Evolutionary conservation across 2,888 invertebrate genomes (phyloP).

Genomic region (Drosophila formosana): DNA sequence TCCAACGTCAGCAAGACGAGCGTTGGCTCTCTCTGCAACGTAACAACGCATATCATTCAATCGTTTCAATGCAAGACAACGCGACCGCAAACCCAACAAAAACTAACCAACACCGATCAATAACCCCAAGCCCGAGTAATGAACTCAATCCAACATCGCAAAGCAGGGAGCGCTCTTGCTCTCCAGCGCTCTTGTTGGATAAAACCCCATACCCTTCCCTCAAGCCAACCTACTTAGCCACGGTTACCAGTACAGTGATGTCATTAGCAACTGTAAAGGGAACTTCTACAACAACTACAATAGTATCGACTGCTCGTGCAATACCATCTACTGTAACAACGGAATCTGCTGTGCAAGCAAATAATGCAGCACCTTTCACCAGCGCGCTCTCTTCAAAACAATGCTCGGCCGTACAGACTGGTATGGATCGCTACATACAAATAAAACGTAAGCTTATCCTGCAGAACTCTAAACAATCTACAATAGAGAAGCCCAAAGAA

Average conservation of each 20-base stretch:
- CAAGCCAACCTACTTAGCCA: neutral
- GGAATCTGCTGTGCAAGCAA: neutral
- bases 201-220: neutral
- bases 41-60: no score
- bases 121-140: no score
- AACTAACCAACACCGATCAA: no score
- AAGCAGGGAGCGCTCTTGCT: no score
- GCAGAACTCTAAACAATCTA: neutral
- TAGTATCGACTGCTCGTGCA: no score
- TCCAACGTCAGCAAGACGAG: no score
- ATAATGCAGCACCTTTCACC: no score
- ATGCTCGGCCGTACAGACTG: conserved; percentile 2
- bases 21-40: no score
- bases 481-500: neutral
- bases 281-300: neutral
- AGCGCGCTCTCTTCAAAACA: neutral
- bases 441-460: neutral
- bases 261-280: neutral
- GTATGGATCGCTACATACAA: neutral
- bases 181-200: neutral
- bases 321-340: neutral
- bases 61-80: no score
- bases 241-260: neutral
- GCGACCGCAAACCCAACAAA: no score
- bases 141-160: no score